Evolutionary conservation across 37 sponge, comb jelly and placozoan genomes (phyloP).

Genomic region (Hormiphora californensis): DNA sequence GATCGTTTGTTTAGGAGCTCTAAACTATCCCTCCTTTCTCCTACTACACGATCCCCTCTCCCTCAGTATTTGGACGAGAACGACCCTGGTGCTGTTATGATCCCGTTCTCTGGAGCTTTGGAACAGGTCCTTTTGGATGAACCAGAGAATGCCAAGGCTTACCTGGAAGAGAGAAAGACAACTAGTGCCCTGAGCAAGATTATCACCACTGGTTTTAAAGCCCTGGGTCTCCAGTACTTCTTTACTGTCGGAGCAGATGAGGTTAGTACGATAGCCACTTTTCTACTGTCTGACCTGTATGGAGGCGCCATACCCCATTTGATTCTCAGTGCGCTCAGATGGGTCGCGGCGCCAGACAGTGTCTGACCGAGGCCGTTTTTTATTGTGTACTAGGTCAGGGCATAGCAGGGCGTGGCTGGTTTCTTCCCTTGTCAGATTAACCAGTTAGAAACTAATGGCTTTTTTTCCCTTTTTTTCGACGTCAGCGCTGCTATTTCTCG

Average conservation of each 20-base stretch:
- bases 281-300: too few relatives aligned
- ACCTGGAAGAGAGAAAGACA: slow-evolving; percentile 48
- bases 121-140: slow-evolving; percentile 66
- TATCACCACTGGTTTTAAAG: slow-evolving; percentile 80
- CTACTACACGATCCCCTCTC: not conserved
- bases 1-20: not conserved
- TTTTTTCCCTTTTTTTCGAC: too few relatives aligned
- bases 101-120: slow-evolving; percentile 86
- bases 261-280: slow-evolving; percentile 82
- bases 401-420: too few relatives aligned
- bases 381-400: too few relatives aligned
- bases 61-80: slow-evolving; percentile 72
- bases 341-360: too few relatives aligned
- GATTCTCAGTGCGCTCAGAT: too few relatives aligned
- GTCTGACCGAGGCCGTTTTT: too few relatives aligned
- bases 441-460: too few relatives aligned
- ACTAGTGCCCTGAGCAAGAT: slow-evolving; percentile 78
- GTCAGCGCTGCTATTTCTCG: too few relatives aligned
- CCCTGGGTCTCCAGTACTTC: slow-evolving; percentile 90
- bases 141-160: slow-evolving; percentile 30
- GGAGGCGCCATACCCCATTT: too few relatives aligned
- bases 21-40: not conserved
- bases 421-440: too few relatives aligned
- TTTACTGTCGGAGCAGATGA: slow-evolving; percentile 96
- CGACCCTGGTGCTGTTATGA: slow-evolving; percentile 74